Evolutionary conservation across 2,797 vertebrate genomes (phyloP), one percentile per base, ranked within the genome.

Genomic region (Onychomys leucogaster): DNA sequence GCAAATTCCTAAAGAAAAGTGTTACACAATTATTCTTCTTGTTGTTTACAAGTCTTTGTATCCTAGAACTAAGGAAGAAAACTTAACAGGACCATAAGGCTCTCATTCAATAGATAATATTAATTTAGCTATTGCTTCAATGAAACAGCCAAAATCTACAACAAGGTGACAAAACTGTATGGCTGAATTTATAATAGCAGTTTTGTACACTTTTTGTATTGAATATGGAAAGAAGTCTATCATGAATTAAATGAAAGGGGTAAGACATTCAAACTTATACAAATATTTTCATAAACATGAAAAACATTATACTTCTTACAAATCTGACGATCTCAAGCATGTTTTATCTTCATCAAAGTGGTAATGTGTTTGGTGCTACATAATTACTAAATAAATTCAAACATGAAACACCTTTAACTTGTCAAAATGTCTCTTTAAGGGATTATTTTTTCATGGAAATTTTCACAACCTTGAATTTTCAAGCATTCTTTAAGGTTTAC

Each of bases 381-480:
- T 77, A 19, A 71, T 83, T 57, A 63, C 25, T 57, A n/a, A 85
- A 34, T 34, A 91, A 88, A 69, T 21, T 43, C 71, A 77, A 52
- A 75, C 9, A 88, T 43, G 21, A 77, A 69, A n/a, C 9, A 71
- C 83, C 0, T 67, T 34, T 57, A 52, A 61, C 8, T 69, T 75
- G 61, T n/a, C 63, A 92, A 80, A 80, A 34, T 89, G 75, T 19
- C 7, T 46, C 57, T 16, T 78, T 81, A 84, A 91, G 84, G 52
- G 41, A 34, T 49, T 34, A 77, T 94, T 25, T 81, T 73, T 84
- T 17, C 7, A 81, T 52, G 43, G 32, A 43, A 94, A 81, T 80
- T 49, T 61, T 23, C 7, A 57, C 17, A 29, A 37, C 16, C 9
- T 41, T 86, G 11, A 43, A 67, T 12, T 76, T 92, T 69, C 69